phyloP scores from a whole-genome alignment of 2,797 vertebrate species.

The Macropus fuliginosus region DNA sequence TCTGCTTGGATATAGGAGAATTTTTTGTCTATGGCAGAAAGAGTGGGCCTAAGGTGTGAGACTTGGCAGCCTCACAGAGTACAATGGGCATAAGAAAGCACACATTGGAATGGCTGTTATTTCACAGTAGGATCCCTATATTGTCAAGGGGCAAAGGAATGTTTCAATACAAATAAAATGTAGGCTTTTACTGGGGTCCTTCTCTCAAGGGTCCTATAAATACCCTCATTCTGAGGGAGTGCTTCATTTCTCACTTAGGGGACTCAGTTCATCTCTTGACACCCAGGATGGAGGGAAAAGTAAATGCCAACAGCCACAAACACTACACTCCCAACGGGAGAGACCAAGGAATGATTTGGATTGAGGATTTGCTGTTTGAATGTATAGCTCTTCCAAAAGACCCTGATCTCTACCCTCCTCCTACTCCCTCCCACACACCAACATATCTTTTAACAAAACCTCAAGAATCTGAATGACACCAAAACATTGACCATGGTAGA shows the following conservation, averaged over 20 bases:
- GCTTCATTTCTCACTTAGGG: constrained; percentile 84
- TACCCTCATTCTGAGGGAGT: constrained; percentile 72
- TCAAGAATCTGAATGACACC: neutral
- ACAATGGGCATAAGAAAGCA: constrained; percentile 78
- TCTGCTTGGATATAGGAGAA: constrained; percentile 58
- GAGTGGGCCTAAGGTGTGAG: constrained; percentile 76
- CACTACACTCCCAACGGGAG: constrained; percentile 2
- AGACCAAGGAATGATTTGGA: constrained; percentile 6
- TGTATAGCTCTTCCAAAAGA: neutral
- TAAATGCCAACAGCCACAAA: constrained; percentile 38
- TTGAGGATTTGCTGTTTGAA: neutral
- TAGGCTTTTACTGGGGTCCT: constrained; percentile 73
- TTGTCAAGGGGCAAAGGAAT: constrained; percentile 84
- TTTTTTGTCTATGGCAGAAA: constrained; percentile 53
- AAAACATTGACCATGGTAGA: neutral
- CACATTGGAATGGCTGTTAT: constrained; percentile 74
- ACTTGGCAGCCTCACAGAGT: constrained; percentile 79
- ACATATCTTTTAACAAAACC: neutral
- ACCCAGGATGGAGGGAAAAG: constrained; percentile 14
- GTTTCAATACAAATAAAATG: constrained; percentile 83
- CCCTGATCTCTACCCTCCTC: too few species aligned
- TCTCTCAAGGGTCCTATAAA: constrained; percentile 81
- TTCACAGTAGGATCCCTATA: constrained; percentile 77
- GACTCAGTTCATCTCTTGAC: constrained; percentile 59
- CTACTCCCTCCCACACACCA: too few species aligned